Base-by-base conservation (phyloP, 1,140 invertebrate genomes). In the Apocrypta bakeri region DNA sequence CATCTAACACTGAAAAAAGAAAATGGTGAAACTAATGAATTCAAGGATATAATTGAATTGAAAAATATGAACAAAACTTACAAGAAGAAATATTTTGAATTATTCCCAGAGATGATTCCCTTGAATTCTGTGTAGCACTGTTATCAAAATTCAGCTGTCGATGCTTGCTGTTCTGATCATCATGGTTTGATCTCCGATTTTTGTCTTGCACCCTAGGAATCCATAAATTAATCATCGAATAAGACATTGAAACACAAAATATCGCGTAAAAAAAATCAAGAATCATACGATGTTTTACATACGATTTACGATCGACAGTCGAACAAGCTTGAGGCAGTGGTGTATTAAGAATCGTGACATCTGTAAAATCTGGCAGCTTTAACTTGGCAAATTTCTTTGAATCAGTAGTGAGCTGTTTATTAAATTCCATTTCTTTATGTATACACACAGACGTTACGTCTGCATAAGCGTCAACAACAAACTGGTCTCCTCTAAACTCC, bases 321-420 rank as follows among this genome's bases (percentile, higher is more conserved):
- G 90, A 91, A 7, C 88, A 75, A 40, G 90, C 90, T 84, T 90
- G 88, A 9, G 90, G 90, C 56, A 81, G 68, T 7, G 89, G 89
- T 31, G 88, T 90, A 64, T 78, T 87, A 68, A 89, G 71, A 25
- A 90, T 56, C 12, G 90, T 90, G 8, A 86, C 56, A 74, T 89
- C 87, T 0, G 82, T 82, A 11, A 87, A 85, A 74, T 87, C 84
- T 0, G 69, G 69, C 9, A 3, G 9, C 11, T 74, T 74, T n/a
- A 48, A 66, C 4, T 29, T 11, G 17, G n/a, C 2, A 21, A 72
- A 66, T 21, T 81, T 61, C 27, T 75, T 81, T 7, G 12, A 56
- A 24, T 63, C 29, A 40, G 7, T 63, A 8, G 1, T 71, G 29
- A 64, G 61, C 24, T 72, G 69, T 33, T 74, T 74, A 61, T 81